Conservation (phyloP, 2,113 vertebrate genomes). For the Elanoides forficatus region DNA sequence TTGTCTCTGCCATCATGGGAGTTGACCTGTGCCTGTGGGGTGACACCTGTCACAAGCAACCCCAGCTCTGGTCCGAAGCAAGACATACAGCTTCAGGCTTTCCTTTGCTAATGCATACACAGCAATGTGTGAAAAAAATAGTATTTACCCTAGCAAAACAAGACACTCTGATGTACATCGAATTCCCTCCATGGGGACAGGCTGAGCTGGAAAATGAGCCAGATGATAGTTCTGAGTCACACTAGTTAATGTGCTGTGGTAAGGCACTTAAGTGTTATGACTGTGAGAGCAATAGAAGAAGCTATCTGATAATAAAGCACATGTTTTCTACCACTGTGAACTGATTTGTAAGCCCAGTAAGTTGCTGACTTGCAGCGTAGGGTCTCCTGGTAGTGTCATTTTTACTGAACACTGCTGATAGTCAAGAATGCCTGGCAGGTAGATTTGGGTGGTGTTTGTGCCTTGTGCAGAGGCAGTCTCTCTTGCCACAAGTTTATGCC, state of each 20-base stretch:
- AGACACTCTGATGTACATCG: neutral
- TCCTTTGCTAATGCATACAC: neutral
- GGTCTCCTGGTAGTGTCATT: neutral
- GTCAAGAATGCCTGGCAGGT: neutral
- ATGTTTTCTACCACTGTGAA: neutral
- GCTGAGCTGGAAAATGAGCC: neutral
- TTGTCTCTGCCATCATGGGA: neutral
- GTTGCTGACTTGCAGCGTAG: neutral
- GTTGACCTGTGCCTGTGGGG: neutral
- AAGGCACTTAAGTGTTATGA: neutral
- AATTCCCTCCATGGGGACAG: neutral
- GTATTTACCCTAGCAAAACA: neutral
- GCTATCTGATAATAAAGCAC: neutral
- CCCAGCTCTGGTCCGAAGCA: neutral
- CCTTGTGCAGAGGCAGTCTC: neutral
- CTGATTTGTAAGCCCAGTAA: neutral
- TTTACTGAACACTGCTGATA: neutral
- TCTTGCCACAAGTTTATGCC: neutral
- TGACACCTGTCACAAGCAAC: neutral
- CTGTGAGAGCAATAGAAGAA: neutral
- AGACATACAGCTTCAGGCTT: neutral
- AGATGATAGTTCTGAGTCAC: neutral
- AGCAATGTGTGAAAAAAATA: neutral
- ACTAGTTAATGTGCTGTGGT: neutral
- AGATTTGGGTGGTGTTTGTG: neutral